Evolutionary conservation across 2,888 invertebrate species (phyloP).

Genomic region (Nezara viridula): DNA sequence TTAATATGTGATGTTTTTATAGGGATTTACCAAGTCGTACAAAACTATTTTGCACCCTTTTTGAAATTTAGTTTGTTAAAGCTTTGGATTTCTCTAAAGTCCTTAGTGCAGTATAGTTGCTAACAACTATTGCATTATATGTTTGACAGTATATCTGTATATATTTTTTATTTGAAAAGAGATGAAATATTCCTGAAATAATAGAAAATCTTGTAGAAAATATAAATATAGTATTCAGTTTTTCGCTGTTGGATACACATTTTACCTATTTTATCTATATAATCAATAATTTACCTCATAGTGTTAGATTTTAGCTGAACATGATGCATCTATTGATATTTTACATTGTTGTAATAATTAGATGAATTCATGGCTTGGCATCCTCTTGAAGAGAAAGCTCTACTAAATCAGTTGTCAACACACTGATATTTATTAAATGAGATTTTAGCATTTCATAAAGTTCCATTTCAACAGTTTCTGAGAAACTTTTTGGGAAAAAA

Average conservation of each 20-base stretch:
- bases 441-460: too few relatives aligned
- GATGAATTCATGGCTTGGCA: too few relatives aligned
- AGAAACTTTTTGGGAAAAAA: too few relatives aligned
- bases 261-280: not conserved
- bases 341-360: not conserved
- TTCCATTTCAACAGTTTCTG: too few relatives aligned
- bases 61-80: not conserved
- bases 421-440: too few relatives aligned
- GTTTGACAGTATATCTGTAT: constrained; percentile 22
- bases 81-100: constrained; percentile 39
- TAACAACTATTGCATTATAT: too few relatives aligned
- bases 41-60: not conserved
- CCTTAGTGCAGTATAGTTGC: not conserved
- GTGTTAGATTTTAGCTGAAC: not conserved
- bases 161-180: constrained; percentile 31
- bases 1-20: not conserved
- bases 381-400: too few relatives aligned
- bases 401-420: too few relatives aligned
- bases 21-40: not conserved
- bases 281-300: not conserved
- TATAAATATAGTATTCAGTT: constrained; percentile 41
- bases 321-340: not conserved
- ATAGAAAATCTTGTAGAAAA: constrained; percentile 37
- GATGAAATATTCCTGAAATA: constrained; percentile 6
- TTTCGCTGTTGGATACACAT: not conserved